Percentiles rank a stretch among this genome's conserved stretches.
Conservation (phyloP, 2,888 invertebrate genomes). For the Pediacus dermestoides region DNA sequence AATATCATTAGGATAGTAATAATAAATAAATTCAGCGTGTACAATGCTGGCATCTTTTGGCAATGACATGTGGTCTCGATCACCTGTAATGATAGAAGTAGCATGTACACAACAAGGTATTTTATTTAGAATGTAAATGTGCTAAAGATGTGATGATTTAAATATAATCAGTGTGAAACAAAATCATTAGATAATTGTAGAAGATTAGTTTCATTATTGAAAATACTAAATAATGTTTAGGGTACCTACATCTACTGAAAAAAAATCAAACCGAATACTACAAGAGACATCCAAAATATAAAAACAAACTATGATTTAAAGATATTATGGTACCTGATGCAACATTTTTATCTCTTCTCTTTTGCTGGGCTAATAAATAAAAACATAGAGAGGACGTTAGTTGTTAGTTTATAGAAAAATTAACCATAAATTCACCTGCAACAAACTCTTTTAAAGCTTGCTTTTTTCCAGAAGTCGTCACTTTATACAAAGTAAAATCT, state of each 20-base stretch:
- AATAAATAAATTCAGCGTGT: conserved; percentile 95
- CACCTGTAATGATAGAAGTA: conserved; percentile 62
- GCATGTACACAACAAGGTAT: too few relatives aligned
- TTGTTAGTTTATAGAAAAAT: not conserved
- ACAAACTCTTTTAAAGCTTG: conserved; percentile 77
- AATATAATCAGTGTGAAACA: too few relatives aligned
- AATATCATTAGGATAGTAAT: conserved; percentile 90
- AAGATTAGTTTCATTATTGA: too few relatives aligned
- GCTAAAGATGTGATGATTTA: too few relatives aligned
- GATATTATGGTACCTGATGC: conserved; percentile 40
- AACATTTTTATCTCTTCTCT: conserved; percentile 53
- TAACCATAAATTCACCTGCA: conserved; percentile 54
- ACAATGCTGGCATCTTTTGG: conserved; percentile 88
- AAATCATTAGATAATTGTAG: too few relatives aligned
- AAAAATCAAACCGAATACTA: conserved; percentile 15
- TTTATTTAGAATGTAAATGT: too few relatives aligned
- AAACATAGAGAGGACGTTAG: conserved; percentile 29
- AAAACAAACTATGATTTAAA: conserved; percentile 12
- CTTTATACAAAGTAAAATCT: conserved; percentile 85
- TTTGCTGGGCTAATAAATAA: conserved; percentile 54
- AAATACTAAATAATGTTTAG: too few relatives aligned
- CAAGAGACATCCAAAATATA: conserved; percentile 12
- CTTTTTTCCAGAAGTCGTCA: conserved; percentile 72
- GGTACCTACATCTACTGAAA: too few relatives aligned
- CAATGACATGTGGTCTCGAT: conserved; percentile 73